Evolutionary conservation across 2,888 invertebrate genomes (phyloP), one percentile per base, ranked within the genome.

Genomic region (Syritta pipiens): DNA sequence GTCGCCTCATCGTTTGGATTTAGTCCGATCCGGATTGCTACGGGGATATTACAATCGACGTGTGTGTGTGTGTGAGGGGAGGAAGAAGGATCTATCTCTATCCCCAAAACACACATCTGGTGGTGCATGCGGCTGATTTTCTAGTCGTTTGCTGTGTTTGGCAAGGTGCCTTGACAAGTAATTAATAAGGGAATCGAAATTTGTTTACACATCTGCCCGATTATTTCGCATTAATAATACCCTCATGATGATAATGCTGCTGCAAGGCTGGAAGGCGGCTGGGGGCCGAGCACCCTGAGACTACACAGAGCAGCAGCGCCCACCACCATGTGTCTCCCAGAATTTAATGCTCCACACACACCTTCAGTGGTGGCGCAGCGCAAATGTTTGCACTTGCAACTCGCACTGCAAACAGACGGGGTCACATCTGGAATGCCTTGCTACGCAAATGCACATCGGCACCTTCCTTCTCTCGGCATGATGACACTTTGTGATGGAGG

Each of bases 211-310:
- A 83, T 82, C 81, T 83, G 84, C 83, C 83, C 82, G 83, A 82
- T 83, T 83, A 83, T 83, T 82, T 82, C 82, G 81, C 83, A 83
- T 83, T 84, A 83, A 83, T 84, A 83, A 83, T 82, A 83, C 83
- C 82, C 82, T 67, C 67, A 81, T 76, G 72, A 74, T 44, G 79
- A 74, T 68, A 68, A 74, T 62, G 62, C 65, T 60, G 48, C 44
- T 59, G 14, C 10, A 32, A n/a, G n/a, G n/a, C n/a, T n/a, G n/a
- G n/a, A n/a, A n/a, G n/a, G n/a, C n/a, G n/a, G n/a, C n/a, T n/a
- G n/a, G 37, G 1, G 17, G 7, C 2, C 4, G 28, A 24, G 17
- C 7, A 10, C 22, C 26, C n/a, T n/a, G n/a, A n/a, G 42, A 65
- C 59, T 57, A 62, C 44, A 48, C 19, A 59, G 24, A 22, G 4